phyloP scores from a whole-genome alignment of 2,113 vertebrate genomes.

The Pontoporia blainvillei region DNA sequence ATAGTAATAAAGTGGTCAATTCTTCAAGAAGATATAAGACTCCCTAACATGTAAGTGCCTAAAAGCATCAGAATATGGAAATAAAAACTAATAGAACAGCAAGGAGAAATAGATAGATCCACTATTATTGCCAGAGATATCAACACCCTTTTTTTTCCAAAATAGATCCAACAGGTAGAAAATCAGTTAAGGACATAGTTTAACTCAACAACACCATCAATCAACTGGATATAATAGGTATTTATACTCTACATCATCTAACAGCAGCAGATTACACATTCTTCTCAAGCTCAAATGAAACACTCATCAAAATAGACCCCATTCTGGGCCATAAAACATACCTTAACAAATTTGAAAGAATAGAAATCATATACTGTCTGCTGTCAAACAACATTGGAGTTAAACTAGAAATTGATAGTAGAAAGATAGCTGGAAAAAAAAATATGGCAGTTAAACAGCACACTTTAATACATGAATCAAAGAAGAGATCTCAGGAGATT shows the following conservation, averaged over 20 bases:
- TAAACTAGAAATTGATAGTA: background rate
- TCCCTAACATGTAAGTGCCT: background rate
- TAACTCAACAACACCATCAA: background rate
- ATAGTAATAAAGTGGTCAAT: background rate
- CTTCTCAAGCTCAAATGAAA: background rate
- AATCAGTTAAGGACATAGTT: background rate
- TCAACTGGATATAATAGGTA: background rate
- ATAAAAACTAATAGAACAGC: background rate
- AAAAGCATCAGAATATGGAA: background rate
- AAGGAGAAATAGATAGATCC: background rate
- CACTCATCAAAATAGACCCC: background rate
- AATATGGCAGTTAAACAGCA: background rate
- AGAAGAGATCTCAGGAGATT: background rate
- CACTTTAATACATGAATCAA: background rate
- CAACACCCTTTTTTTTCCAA: background rate
- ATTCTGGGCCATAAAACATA: background rate
- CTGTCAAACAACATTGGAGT: background rate
- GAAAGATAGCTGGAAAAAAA: background rate
- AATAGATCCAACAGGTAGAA: background rate
- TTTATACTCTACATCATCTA: background rate
- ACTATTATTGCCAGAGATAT: background rate
- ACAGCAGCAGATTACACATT: background rate
- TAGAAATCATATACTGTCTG: background rate
- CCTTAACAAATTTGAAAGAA: background rate
- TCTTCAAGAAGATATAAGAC: background rate